Evolutionary conservation across 2,113 vertebrate species (phyloP), one percentile per base, ranked within the genome.

Genomic region (Serilophus lunatus): DNA sequence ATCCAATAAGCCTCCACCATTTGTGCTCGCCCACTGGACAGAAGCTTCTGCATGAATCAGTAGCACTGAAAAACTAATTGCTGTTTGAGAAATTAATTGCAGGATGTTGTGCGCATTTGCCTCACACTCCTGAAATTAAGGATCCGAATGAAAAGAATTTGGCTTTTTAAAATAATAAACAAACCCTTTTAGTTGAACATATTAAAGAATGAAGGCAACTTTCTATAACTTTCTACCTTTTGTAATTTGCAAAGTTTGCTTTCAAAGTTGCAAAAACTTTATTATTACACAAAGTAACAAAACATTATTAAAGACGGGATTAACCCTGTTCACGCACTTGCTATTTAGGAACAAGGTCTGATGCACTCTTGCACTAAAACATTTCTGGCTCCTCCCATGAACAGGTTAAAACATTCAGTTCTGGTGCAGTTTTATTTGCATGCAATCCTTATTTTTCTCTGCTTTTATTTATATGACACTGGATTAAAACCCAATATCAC

Each of bases 21-120:
- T 96, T 92, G 90, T 66, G 90, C 56, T 91, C 59, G 68, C 38
- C 40, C 75, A 79, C 71, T 94, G 78, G 88, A 92, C 78, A 87
- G 83, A 92, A 71, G 50, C 42, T 51, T 51, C 53, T 59, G 57
- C 89, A 90, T 96, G 40, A 92, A 91, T 97, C 82, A 95, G 86
- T 95, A 93, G 96, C 86, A 88, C 42, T 33, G 50, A 79, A 85
- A 94, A 95, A 79, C 51, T 61, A 86, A 85, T 64, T 76, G 33
- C 12, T 60, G n/a, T 51, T 72, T 81, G 54, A 93, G 47, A 85
- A 63, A 89, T 70, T 12, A 33, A 44, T 26, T 69, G 56, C 54
- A 90, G 33, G 25, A 51, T 74, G 18, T 13, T 87, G 38, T 44
- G 11, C 56, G 36, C 5, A 0, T 71, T 59, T 71, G 20, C 31